phyloP scores from a whole-genome alignment of 2,888 invertebrate genomes.

The Synanthedon tipuliformis region DNA sequence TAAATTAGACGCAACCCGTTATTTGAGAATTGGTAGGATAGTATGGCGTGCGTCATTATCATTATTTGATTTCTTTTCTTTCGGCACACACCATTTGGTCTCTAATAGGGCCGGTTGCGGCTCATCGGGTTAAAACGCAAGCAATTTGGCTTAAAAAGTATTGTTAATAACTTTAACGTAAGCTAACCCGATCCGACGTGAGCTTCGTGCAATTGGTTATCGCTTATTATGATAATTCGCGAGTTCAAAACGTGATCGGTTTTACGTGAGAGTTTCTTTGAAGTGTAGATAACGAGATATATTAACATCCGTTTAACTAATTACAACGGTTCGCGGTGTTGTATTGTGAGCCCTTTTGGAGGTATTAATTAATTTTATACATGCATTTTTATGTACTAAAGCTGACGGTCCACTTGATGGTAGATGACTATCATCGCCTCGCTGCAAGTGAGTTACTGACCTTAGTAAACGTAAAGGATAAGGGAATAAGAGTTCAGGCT shows the following conservation, averaged over 20 bases:
- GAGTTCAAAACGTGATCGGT: conserved; percentile 21
- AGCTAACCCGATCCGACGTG: conserved; percentile 49
- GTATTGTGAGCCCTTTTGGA: conserved; percentile 2
- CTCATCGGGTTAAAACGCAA: conserved; percentile 41
- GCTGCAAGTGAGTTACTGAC: too few relatives aligned
- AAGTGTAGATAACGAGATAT: conserved; percentile 11
- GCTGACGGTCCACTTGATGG: too few relatives aligned
- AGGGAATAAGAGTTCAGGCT: too few relatives aligned
- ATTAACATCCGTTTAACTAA: not conserved
- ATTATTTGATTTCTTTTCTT: conserved; percentile 62
- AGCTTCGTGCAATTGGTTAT: conserved; percentile 61
- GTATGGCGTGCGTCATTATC: conserved; percentile 60
- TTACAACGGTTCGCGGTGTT: conserved; percentile 15
- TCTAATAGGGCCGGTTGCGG: conserved; percentile 43
- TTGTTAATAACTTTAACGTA: conserved; percentile 35
- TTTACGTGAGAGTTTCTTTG: conserved; percentile 26
- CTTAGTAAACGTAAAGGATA: too few relatives aligned
- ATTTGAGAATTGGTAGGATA: conserved; percentile 54
- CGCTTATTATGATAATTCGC: conserved; percentile 60
- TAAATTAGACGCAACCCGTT: conserved; percentile 63
- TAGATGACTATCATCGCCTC: too few relatives aligned
- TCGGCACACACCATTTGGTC: conserved; percentile 50
- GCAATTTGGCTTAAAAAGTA: conserved; percentile 42
- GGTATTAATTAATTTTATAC: too few relatives aligned
- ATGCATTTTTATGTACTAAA: too few relatives aligned